A percentile compares a stretch with the other conserved stretches of the same genome.
Conservation (phyloP, 2,888 invertebrate species). For the Agrotis ipsilon region DNA sequence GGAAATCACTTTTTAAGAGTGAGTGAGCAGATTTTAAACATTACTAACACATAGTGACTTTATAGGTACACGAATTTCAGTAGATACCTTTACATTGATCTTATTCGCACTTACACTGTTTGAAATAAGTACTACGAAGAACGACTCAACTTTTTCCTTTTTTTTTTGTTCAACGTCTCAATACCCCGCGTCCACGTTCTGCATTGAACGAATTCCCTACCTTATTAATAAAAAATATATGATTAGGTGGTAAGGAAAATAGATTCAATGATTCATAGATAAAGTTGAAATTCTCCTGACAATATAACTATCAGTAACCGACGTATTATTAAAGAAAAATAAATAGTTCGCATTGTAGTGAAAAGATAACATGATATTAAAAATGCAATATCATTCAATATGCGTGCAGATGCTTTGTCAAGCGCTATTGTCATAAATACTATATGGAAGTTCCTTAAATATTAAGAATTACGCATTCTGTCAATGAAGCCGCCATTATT, state of each 20-base stretch:
- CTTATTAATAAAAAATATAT: background rate
- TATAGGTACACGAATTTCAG: background rate
- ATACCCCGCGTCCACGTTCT: too few species aligned
- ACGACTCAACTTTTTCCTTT: constrained; percentile 31
- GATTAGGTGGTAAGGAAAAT: background rate
- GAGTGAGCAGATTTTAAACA: too few species aligned
- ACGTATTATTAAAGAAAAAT: background rate
- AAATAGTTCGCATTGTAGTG: too few species aligned
- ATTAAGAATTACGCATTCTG: background rate
- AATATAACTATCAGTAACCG: background rate
- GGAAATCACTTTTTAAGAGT: too few species aligned
- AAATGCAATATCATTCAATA: background rate
- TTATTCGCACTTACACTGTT: constrained; percentile 9
- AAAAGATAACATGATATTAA: background rate
- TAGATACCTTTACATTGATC: constrained; percentile 9
- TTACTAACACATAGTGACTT: background rate
- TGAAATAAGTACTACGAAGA: constrained; percentile 22
- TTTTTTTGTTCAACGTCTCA: too few species aligned
- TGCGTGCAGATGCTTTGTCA: background rate
- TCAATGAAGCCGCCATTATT: background rate
- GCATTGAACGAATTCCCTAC: background rate
- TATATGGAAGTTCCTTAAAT: background rate
- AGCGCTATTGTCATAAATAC: background rate
- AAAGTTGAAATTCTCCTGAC: background rate
- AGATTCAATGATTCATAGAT: background rate